Evolutionary conservation across 2,888 invertebrate genomes (phyloP).

Genomic region (Chrysolina haemoptera): DNA sequence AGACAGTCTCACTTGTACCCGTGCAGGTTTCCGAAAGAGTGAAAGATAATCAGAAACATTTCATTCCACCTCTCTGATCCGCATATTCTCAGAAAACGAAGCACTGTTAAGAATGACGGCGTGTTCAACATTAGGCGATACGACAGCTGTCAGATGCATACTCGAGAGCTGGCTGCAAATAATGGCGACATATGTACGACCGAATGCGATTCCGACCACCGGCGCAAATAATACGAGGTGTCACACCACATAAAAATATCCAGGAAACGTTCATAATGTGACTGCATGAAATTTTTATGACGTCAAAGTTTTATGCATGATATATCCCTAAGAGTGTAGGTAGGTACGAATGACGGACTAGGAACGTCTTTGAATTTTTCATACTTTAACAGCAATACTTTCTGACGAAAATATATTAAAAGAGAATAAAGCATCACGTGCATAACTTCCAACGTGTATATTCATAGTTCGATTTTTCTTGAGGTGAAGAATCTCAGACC

Average conservation of each 20-base stretch:
- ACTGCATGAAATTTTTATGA: conserved; percentile 69
- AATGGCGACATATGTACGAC: conserved; percentile 69
- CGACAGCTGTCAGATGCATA: conserved; percentile 70
- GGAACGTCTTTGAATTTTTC: conserved; percentile 35
- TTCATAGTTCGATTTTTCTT: too few relatives aligned
- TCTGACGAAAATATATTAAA: too few relatives aligned
- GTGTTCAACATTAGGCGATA: conserved; percentile 59
- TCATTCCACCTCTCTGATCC: background rate
- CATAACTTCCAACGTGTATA: too few relatives aligned
- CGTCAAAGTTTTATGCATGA: conserved; percentile 61
- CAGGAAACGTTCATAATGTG: conserved; percentile 63
- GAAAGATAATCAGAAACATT: background rate
- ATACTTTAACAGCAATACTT: too few relatives aligned
- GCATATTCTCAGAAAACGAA: conserved; percentile 9
- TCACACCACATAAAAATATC: conserved; percentile 69
- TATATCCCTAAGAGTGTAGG: conserved; percentile 37
- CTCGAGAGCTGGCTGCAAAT: conserved; percentile 68
- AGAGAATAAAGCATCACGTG: too few relatives aligned
- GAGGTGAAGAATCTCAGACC: too few relatives aligned
- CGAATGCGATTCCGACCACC: conserved; percentile 59
- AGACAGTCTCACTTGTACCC: background rate
- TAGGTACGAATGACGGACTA: conserved; percentile 35
- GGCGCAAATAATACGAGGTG: conserved; percentile 68
- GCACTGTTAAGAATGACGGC: conserved; percentile 1
- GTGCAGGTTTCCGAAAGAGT: background rate